Conservation (phyloP, 2,797 vertebrate species). For the Dendrocincla fuliginosa region DNA sequence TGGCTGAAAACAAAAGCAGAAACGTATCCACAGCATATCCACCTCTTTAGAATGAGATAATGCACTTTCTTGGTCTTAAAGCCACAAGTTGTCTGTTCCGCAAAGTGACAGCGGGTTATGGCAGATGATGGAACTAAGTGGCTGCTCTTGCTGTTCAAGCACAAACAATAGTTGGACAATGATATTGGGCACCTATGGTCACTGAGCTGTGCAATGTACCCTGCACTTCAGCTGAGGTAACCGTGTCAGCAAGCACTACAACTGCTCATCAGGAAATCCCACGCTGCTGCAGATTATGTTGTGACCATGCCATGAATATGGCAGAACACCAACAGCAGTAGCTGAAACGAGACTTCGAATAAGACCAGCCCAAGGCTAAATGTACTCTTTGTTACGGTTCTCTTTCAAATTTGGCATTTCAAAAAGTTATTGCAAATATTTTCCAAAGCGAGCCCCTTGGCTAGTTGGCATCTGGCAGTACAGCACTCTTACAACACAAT, state of each 20-base stretch:
- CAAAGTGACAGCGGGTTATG: rapidly evolving
- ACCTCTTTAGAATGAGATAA: not conserved
- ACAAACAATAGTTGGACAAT: rapidly evolving
- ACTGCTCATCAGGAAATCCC: not conserved
- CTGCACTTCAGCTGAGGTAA: not conserved
- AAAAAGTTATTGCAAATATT: not conserved
- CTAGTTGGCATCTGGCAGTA: not conserved
- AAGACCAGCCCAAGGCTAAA: not conserved
- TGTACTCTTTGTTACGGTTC: not conserved
- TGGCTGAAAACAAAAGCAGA: not conserved
- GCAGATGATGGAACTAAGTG: not conserved
- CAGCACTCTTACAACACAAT: not conserved
- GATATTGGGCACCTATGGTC: not conserved
- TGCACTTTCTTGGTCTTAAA: not conserved
- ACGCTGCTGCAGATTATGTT: not conserved
- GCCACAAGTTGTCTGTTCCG: not conserved
- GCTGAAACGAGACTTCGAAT: not conserved
- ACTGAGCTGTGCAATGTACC: not conserved
- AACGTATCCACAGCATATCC: not conserved
- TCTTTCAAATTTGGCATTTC: not conserved
- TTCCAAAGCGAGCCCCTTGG: not conserved
- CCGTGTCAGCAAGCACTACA: not conserved
- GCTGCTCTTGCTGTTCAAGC: not conserved
- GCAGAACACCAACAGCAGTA: not conserved
- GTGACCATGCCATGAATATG: not conserved